phyloP scores from a whole-genome alignment of 2,113 vertebrate species.

The Delphinus delphis region DNA sequence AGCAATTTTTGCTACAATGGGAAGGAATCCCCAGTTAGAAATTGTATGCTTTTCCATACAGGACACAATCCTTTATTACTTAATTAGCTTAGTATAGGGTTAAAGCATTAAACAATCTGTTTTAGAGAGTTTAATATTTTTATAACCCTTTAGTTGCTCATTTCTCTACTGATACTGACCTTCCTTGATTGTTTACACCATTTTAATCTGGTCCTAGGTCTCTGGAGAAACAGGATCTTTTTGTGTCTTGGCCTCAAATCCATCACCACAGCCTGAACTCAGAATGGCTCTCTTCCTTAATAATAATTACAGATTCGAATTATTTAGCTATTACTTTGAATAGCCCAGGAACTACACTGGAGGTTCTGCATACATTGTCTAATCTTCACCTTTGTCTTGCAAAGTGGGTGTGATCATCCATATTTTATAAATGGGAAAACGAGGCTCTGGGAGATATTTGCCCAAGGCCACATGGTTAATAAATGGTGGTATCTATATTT shows the following conservation, averaged over 20 bases:
- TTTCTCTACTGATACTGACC: neutral
- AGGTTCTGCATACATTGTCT: neutral
- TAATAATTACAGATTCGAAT: neutral
- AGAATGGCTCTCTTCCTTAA: neutral
- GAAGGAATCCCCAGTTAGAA: conserved; percentile 49
- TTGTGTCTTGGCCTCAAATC: neutral
- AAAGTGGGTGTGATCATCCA: neutral
- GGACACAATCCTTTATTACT: neutral
- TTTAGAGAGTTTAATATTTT: neutral
- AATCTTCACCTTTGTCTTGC: neutral
- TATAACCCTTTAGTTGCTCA: neutral
- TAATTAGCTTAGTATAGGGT: neutral
- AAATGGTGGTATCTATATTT: neutral
- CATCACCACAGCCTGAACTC: neutral
- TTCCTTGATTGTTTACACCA: neutral
- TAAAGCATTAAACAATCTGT: neutral
- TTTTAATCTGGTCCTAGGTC: neutral
- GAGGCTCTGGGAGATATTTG: neutral
- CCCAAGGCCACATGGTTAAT: neutral
- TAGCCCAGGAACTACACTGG: no score
- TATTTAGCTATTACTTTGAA: neutral
- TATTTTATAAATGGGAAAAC: neutral
- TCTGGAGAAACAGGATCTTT: neutral
- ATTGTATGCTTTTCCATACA: neutral
- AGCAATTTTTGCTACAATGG: conserved; percentile 39